A percentile compares a stretch with the other conserved stretches of the same genome.
phyloP scores from a whole-genome alignment of 2,888 invertebrate genomes.

The Flexamia atlantica region DNA sequence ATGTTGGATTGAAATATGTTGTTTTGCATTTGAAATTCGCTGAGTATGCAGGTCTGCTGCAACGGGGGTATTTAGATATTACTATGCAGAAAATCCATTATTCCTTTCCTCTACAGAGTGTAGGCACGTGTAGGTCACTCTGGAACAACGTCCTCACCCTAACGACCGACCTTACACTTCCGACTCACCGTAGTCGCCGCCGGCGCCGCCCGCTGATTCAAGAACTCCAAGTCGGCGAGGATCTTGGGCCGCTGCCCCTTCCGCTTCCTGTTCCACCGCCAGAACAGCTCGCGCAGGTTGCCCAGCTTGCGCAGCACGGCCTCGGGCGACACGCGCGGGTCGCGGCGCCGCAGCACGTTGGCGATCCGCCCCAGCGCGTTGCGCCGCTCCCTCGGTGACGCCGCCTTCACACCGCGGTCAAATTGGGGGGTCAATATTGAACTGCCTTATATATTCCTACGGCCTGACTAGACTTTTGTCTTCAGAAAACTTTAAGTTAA shows the following conservation, averaged over 20 bases:
- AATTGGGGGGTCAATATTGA: neutral
- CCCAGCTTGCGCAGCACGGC: neutral
- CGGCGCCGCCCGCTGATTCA: neutral
- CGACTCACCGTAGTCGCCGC: neutral
- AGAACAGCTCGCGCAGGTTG: neutral
- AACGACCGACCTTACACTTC: too few species aligned
- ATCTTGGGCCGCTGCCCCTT: neutral
- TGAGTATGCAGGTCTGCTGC: too few species aligned
- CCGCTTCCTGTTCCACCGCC: neutral
- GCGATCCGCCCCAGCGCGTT: slow-evolving; percentile 9
- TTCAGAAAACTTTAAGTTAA: neutral
- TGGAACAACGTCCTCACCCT: too few species aligned
- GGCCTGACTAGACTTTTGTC: too few species aligned
- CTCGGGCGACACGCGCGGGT: neutral
- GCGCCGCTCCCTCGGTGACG: neutral
- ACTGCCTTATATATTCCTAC: too few species aligned
- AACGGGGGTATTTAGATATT: too few species aligned
- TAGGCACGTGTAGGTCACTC: too few species aligned
- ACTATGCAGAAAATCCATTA: too few species aligned
- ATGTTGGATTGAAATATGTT: too few species aligned
- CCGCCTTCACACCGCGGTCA: neutral
- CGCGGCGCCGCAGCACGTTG: neutral
- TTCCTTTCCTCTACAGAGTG: too few species aligned
- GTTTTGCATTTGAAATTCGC: too few species aligned
- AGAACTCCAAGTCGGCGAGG: neutral